Percentiles rank a stretch among this genome's conserved stretches.
These are phyloP conservation scores for Leucophora obtusa DNA, from an alignment of 2,888 invertebrate genomes.

Conservation along the genomic window DNA sequence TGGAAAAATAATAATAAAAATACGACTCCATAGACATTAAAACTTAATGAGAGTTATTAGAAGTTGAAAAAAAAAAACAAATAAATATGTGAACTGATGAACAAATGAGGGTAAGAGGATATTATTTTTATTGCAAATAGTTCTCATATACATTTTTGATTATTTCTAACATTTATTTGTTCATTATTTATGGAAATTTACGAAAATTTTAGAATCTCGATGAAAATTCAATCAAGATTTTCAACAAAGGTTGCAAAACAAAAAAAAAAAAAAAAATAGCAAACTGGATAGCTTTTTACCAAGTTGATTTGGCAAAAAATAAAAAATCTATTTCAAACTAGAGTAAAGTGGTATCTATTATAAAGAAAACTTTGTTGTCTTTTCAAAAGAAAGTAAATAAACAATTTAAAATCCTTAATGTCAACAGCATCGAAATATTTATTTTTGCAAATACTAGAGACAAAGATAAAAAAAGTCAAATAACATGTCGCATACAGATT, in stretches of 20 bases:
- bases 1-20: conserved; percentile 50
- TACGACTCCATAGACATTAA: conserved; percentile 46
- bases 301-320: conserved; percentile 41
- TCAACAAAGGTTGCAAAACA: conserved; percentile 61
- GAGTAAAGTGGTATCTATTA: background rate
- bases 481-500: conserved; percentile 69
- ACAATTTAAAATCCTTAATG: conserved; percentile 74
- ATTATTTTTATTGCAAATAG: too few species aligned
- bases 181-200: conserved; percentile 74
- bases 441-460: conserved; percentile 28
- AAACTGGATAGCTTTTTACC: conserved; percentile 36
- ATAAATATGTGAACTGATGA: background rate
- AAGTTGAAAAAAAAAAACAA: background rate
- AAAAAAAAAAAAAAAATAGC: too few species aligned
- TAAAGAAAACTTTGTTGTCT: background rate
- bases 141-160: conserved; percentile 7
- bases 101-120: background rate
- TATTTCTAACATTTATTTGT: conserved; percentile 25
- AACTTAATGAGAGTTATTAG: conserved; percentile 50
- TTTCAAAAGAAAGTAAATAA: conserved; percentile 57
- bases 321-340: too few species aligned
- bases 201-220: conserved; percentile 50
- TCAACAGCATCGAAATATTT: conserved; percentile 66
- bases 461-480: conserved; percentile 47
- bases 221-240: conserved; percentile 66